Conservation (phyloP, 2,113 vertebrate species). For the Corvus hawaiiensis region DNA sequence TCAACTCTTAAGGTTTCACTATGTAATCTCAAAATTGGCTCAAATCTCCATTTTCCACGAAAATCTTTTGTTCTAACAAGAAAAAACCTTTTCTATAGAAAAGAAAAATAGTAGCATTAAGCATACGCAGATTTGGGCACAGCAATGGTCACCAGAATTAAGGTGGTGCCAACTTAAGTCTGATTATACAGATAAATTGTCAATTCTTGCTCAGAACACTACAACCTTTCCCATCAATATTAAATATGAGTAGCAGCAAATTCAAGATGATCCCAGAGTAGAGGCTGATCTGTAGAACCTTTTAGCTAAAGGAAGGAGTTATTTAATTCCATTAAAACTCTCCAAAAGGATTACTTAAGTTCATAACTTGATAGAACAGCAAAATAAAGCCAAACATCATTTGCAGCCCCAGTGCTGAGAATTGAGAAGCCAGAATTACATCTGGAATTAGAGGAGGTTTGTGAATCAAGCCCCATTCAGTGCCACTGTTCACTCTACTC, state of each 20-base stretch:
- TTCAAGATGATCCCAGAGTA: not conserved
- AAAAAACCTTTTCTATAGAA: not conserved
- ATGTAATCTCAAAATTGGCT: not conserved
- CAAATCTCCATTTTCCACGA: not conserved
- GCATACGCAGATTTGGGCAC: not conserved
- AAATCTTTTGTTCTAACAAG: not conserved
- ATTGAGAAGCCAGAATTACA: not conserved
- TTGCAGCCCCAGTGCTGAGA: not conserved
- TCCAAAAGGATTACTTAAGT: not conserved
- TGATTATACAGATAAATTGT: not conserved
- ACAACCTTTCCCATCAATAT: not conserved
- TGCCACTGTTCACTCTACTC: not conserved
- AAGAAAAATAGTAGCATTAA: not conserved
- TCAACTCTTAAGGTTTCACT: not conserved
- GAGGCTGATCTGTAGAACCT: not conserved
- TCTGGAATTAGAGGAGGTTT: not conserved
- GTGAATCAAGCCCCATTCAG: not conserved
- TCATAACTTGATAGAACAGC: not conserved
- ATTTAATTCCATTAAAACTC: not conserved
- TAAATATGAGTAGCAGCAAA: not conserved
- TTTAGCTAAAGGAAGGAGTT: not conserved
- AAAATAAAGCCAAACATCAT: not conserved
- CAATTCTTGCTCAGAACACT: not conserved
- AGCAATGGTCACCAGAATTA: not conserved
- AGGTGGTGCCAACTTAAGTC: not conserved